Evolutionary conservation across 2,113 vertebrate species (phyloP).

Genomic region (Desmodus rotundus): DNA sequence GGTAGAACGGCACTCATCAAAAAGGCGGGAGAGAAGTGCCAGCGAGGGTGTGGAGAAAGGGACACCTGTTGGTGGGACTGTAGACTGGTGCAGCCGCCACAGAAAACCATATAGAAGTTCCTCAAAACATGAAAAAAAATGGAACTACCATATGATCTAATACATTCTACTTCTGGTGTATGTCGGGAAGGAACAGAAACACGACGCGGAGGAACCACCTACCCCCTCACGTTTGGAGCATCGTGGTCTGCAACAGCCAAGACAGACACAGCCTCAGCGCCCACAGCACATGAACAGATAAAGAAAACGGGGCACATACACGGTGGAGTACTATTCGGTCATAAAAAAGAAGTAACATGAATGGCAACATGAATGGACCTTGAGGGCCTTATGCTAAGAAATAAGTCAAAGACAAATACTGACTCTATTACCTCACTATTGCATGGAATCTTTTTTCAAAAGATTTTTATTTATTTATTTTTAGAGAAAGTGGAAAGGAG

Average conservation of each 20-base stretch:
- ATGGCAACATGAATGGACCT: not conserved
- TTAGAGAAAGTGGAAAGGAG: too few species aligned
- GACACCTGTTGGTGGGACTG: not conserved
- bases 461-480: too few species aligned
- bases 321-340: not conserved
- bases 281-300: not conserved
- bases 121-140: not conserved
- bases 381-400: not conserved
- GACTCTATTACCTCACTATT: not conserved
- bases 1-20: not conserved
- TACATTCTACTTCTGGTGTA: not conserved
- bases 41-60: not conserved
- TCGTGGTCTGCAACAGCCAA: not conserved
- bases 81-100: not conserved
- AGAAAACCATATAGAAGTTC: not conserved
- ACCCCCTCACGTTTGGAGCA: not conserved
- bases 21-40: not conserved
- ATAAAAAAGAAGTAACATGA: not conserved
- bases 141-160: not conserved
- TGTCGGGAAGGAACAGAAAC: not conserved
- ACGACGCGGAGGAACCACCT: not conserved
- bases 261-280: not conserved
- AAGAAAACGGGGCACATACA: not conserved
- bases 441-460: too few species aligned
- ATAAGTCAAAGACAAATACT: not conserved